These are phyloP conservation scores for Phthorimaea operculella DNA, from an alignment of 1,140 invertebrate genomes.

Conservation along the genomic window DNA sequence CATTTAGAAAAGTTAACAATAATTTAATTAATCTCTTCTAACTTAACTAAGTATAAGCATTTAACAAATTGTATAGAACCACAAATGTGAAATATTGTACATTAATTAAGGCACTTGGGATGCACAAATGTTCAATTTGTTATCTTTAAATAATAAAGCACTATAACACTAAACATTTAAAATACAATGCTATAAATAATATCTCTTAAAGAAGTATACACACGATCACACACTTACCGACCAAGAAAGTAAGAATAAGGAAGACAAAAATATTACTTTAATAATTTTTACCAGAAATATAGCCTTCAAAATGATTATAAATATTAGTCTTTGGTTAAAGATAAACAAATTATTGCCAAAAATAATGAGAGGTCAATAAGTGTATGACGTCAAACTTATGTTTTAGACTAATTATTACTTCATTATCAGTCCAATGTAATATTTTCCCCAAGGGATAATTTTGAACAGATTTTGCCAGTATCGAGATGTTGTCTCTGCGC, in stretches of 20 bases:
- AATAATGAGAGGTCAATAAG: slow-evolving; percentile 17
- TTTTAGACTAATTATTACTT: slow-evolving; percentile 17
- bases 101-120: slow-evolving; percentile 60
- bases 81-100: slow-evolving; percentile 57
- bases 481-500: too few relatives aligned
- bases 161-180: slow-evolving; percentile 33
- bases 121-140: slow-evolving; percentile 51
- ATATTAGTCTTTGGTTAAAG: slow-evolving; percentile 36
- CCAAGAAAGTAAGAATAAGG: slow-evolving; percentile 25
- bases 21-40: slow-evolving; percentile 68
- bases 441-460: slow-evolving; percentile 11
- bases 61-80: slow-evolving; percentile 62
- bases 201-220: slow-evolving; percentile 29
- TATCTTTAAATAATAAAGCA: slow-evolving; percentile 59
- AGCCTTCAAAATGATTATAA: slow-evolving; percentile 23
- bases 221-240: slow-evolving; percentile 43
- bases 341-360: slow-evolving; percentile 34
- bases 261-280: slow-evolving; percentile 29
- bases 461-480: background rate
- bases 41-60: slow-evolving; percentile 49
- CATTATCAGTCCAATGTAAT: slow-evolving; percentile 39
- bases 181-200: slow-evolving; percentile 44
- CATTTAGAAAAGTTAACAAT: slow-evolving; percentile 65
- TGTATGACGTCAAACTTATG: slow-evolving; percentile 11
- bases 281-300: slow-evolving; percentile 12